Percentiles rank a stretch among this genome's conserved stretches.
Conservation (phyloP, 2,113 vertebrate species). For the Cyphotilapia sp. region DNA sequence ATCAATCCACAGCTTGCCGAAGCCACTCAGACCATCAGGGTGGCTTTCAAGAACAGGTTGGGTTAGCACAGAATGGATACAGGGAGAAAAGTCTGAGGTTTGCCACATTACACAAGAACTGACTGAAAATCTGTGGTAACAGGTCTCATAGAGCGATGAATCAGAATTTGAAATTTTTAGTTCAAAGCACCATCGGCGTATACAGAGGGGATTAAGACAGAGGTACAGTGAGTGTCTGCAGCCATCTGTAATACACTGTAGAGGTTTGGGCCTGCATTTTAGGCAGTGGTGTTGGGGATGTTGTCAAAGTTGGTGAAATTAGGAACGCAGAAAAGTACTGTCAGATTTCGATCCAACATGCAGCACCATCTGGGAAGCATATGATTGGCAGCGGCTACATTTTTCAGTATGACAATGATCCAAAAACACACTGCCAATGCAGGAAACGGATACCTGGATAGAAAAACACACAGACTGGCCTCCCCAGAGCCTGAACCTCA, state of each 20-base stretch:
- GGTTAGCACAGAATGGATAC: neutral
- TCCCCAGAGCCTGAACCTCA: neutral
- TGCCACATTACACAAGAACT: neutral
- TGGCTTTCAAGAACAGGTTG: neutral
- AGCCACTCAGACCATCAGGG: neutral
- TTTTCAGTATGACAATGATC: neutral
- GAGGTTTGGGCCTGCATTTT: neutral
- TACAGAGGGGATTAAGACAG: neutral
- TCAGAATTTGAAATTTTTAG: neutral
- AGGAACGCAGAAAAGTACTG: neutral
- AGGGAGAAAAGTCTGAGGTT: neutral
- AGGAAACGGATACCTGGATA: neutral
- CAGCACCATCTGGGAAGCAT: neutral
- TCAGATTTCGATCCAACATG: neutral
- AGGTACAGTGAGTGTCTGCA: neutral
- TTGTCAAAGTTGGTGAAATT: neutral
- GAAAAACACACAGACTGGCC: neutral
- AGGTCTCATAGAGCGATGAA: neutral
- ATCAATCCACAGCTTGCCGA: neutral
- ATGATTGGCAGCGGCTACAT: neutral
- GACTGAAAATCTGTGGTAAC: neutral
- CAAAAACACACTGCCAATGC: neutral
- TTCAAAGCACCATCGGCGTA: neutral
- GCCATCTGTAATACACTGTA: neutral
- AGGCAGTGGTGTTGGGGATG: neutral